phyloP scores from a whole-genome alignment of 2,797 vertebrate genomes.

The Pseudocheirus occidentalis region DNA sequence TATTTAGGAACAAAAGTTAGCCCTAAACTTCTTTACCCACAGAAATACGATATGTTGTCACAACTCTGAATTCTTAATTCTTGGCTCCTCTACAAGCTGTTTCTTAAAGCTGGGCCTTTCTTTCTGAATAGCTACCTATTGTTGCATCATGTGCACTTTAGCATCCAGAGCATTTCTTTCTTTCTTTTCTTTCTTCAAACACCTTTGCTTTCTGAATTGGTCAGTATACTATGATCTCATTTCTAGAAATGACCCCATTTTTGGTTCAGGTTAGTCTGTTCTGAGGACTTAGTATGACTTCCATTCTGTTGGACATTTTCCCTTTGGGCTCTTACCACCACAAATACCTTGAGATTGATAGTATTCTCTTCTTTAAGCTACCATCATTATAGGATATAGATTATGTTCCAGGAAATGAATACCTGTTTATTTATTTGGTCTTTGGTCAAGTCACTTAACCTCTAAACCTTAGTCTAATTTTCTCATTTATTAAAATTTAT shows the following conservation, averaged over 20 bases:
- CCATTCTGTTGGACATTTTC: background rate
- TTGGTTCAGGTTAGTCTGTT: background rate
- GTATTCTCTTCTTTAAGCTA: slow-evolving; percentile 10
- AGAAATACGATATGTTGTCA: background rate
- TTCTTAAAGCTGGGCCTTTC: background rate
- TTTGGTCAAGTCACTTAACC: background rate
- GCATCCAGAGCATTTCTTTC: background rate
- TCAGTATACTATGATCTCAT: background rate
- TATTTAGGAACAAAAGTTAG: slow-evolving; percentile 17
- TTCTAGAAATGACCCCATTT: background rate
- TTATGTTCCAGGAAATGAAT: slow-evolving; percentile 7
- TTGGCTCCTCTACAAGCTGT: background rate
- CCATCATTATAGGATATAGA: background rate
- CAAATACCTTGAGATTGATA: background rate
- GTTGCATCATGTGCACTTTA: background rate
- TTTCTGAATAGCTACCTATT: background rate
- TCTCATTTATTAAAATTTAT: background rate
- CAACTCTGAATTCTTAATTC: slow-evolving; percentile 10
- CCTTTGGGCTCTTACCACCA: background rate
- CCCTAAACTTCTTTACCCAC: background rate
- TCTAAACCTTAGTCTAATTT: background rate
- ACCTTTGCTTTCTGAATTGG: background rate
- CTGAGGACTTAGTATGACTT: background rate
- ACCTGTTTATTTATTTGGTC: background rate
- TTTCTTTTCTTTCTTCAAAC: background rate